Evolutionary conservation across 2,797 vertebrate species (phyloP), one percentile per base, ranked within the genome.

Genomic region (Pagetopsis macropterus): DNA sequence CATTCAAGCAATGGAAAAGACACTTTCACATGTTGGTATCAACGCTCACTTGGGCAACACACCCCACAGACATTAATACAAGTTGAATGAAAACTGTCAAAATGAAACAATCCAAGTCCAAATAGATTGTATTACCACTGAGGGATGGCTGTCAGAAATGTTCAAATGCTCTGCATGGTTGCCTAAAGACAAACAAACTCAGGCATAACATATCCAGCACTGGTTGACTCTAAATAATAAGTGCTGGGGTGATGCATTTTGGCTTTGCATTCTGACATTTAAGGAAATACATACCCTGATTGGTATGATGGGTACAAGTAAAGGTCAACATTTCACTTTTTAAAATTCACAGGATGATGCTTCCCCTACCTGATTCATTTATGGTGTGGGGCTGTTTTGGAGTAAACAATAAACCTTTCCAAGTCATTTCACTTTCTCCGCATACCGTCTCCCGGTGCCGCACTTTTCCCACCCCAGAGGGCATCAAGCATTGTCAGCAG

Each of bases 311-410:
- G 50, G 57, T 71, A 52, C 11, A 72, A 64, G 60, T 55, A 88
- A 87, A 87, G 81, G 84, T 89, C 85, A 84, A 40, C 46, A 60
- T 80, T 73, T 78, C 61, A 66, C 57, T 71, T 79, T 79, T 72
- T 75, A 64, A 31, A 63, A 64, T 56, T 68, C 70, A 71, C 77
- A 78, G 69, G 56, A 69, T 72, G 56, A 77, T 41, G 50, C 48
- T 7, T 57, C 41, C 9, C 75, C 62, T 70, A 49, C 33, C 61
- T 85, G 74, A 84, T 71, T 80, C 64, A 73, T 75, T 56, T 46
- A 14, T 8, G 37, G 7, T 27, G 50, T 9, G 37, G 56, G 23
- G 60, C 54, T 76, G 72, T 72, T 27, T 72, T 51, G 50, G 49
- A 72, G 54, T 78, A 69, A 81, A 81, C 70, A 83, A 56, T 40